These are phyloP conservation scores for Macrosiphum euphorbiae DNA, from an alignment of 2,888 invertebrate genomes.

Conservation along the genomic window DNA sequence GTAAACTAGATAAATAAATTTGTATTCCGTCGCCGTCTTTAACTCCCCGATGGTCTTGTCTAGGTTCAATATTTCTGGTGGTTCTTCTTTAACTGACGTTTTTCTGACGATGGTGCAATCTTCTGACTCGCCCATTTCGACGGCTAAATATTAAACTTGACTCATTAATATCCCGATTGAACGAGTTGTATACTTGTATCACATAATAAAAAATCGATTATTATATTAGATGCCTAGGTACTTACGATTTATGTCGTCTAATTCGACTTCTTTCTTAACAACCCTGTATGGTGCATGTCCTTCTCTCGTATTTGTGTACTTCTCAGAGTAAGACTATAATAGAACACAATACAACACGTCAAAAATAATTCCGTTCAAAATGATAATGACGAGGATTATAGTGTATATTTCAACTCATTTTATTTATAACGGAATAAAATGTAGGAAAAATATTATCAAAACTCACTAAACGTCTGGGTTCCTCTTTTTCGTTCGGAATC, in stretches of 20 bases:
- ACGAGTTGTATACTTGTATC: neutral
- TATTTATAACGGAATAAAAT: neutral
- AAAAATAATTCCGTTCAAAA: neutral
- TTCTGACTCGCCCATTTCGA: neutral
- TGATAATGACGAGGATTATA: neutral
- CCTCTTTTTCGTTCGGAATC: neutral
- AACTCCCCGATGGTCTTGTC: slow-evolving; percentile 38
- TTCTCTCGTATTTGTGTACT: neutral
- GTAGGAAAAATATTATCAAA: neutral
- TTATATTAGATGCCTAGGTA: neutral
- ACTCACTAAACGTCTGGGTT: slow-evolving; percentile 21
- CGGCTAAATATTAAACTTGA: neutral
- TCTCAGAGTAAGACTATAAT: neutral
- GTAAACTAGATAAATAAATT: slow-evolving; percentile 49
- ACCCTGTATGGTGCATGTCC: neutral
- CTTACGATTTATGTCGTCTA: neutral
- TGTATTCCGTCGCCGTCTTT: slow-evolving; percentile 16
- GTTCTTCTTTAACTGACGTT: neutral
- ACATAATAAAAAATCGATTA: neutral
- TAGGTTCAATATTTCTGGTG: slow-evolving; percentile 25
- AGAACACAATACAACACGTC: neutral
- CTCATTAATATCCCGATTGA: neutral
- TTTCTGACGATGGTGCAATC: neutral
- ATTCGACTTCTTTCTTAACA: neutral
- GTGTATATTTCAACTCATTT: neutral